Evolutionary conservation across 1,140 invertebrate genomes (phyloP).

Genomic region (Drosophila virilis): DNA sequence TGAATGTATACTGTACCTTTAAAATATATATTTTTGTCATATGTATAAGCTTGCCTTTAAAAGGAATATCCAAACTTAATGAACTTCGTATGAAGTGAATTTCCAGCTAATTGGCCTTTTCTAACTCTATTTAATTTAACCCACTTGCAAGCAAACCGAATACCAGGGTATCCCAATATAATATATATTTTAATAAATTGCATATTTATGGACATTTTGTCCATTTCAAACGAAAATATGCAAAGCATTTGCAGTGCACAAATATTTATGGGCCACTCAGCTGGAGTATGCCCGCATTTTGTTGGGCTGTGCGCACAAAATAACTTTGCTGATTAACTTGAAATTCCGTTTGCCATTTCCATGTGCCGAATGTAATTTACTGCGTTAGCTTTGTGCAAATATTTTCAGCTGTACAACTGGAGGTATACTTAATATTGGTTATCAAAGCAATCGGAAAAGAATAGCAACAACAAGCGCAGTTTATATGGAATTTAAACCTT

Average conservation of each 20-base stretch:
- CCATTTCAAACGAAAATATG: neutral
- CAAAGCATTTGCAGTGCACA: slow-evolving; percentile 10
- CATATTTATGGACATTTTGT: neutral
- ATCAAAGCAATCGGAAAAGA: slow-evolving; percentile 33
- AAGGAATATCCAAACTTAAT: too few species aligned
- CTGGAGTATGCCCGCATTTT: slow-evolving; percentile 12
- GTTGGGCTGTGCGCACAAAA: slow-evolving; percentile 9
- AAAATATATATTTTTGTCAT: too few species aligned
- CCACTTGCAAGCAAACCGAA: too few species aligned
- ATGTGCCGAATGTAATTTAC: slow-evolving; percentile 49
- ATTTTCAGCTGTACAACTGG: slow-evolving; percentile 40
- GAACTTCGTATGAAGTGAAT: too few species aligned
- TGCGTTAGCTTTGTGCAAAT: slow-evolving; percentile 49
- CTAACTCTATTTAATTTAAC: too few species aligned
- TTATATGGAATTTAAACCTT: slow-evolving; percentile 47
- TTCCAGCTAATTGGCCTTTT: too few species aligned
- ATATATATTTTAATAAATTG: slow-evolving; percentile 2
- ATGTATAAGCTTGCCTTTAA: too few species aligned
- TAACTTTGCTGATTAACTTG: slow-evolving; percentile 53
- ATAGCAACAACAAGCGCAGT: slow-evolving; percentile 1
- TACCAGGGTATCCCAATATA: too few species aligned
- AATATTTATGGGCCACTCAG: slow-evolving; percentile 29
- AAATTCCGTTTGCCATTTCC: slow-evolving; percentile 49
- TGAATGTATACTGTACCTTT: too few species aligned
- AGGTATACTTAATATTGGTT: slow-evolving; percentile 51